A percentile compares a stretch with the other conserved stretches of the same genome.
These are phyloP conservation scores for Ophion obscuratus DNA, from an alignment of 2,888 invertebrate species.

Conservation along the genomic window DNA sequence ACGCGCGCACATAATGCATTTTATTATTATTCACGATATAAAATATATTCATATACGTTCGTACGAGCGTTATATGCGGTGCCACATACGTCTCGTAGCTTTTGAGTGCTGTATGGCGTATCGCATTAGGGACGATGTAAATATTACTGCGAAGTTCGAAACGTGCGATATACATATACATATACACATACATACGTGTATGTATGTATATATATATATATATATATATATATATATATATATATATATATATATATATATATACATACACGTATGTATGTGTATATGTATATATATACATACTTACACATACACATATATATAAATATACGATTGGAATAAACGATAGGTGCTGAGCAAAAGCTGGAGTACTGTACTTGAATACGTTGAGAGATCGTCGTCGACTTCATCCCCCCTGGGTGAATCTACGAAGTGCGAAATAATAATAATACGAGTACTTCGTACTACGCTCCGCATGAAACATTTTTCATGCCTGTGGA, in stretches of 20 bases:
- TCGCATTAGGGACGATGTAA: constrained; percentile 50
- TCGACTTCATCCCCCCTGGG: constrained; percentile 16
- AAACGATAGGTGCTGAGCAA: constrained; percentile 11
- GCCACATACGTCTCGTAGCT: constrained; percentile 46
- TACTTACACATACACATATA: too few species aligned
- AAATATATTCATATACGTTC: not conserved
- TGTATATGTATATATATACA: not conserved
- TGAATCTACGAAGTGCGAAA: constrained; percentile 49
- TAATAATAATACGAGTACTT: constrained; percentile 46
- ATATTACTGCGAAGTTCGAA: constrained; percentile 42
- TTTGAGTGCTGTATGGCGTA: constrained; percentile 48
- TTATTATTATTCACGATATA: constrained; percentile 16
- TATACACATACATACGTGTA: not conserved
- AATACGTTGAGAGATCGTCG: constrained; percentile 47
- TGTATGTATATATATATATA: too few species aligned
- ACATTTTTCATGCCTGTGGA: constrained; percentile 24
- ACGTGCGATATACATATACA: constrained; percentile 22
- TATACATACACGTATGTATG: too few species aligned
- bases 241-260: too few species aligned
- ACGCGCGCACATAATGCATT: not conserved
- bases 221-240: too few species aligned
- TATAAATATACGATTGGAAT: constrained; percentile 24
- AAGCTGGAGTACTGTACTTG: constrained; percentile 40
- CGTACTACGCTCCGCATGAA: constrained; percentile 37
- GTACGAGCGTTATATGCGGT: not conserved